These are phyloP conservation scores for Lepilemur septentrionalis DNA, from an alignment of 2,797 vertebrate genomes.

Conservation along the genomic window DNA sequence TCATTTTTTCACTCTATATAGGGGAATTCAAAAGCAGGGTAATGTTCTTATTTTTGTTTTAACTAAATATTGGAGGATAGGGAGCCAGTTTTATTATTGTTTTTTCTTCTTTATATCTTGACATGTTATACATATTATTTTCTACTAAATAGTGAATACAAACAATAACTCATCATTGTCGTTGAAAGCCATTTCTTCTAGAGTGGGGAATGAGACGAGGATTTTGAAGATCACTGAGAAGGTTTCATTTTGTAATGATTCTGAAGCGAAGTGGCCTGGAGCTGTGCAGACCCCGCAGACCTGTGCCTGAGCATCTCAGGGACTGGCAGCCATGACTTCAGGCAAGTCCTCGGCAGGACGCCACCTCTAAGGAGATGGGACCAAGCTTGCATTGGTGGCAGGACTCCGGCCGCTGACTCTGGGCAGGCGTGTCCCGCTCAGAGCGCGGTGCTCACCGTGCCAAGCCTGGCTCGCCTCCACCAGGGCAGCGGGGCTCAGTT, in stretches of 20 bases:
- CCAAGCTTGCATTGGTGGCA: accelerated
- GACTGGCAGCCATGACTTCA: neutral
- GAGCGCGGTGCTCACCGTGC: neutral
- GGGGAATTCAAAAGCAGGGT: neutral
- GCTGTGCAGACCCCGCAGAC: neutral
- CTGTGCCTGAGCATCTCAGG: neutral
- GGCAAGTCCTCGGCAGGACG: neutral
- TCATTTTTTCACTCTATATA: neutral
- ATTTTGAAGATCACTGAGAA: neutral
- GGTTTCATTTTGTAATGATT: neutral
- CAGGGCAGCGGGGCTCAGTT: constrained; percentile 53
- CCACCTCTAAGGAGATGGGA: neutral
- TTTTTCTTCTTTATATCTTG: neutral
- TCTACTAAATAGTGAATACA: neutral
- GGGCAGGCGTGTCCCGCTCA: neutral
- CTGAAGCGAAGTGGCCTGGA: neutral
- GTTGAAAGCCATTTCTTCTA: neutral
- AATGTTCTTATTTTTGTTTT: neutral
- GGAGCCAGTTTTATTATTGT: neutral
- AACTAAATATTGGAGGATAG: neutral
- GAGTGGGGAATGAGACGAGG: neutral
- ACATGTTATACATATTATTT: neutral
- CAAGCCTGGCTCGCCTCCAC: neutral
- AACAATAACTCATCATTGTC: neutral
- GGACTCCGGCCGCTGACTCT: neutral